Evolutionary conservation across 53 echinoderm and acorn worm species (phyloP).

Genomic region (Crossaster papposus): DNA sequence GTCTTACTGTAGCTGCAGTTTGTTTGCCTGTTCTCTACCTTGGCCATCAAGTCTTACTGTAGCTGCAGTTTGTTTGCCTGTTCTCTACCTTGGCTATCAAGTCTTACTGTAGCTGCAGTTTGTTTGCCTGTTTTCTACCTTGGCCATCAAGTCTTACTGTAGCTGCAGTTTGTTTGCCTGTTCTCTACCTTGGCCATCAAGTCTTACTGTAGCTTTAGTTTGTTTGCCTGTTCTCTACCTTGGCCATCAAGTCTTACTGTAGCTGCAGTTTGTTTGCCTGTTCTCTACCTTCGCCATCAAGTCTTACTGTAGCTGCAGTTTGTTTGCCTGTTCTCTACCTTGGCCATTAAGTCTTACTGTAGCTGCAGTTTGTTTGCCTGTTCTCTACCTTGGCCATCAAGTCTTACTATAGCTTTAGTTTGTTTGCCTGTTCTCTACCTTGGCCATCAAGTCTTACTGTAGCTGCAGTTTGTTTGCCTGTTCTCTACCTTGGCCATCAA

Average conservation of each 20-base stretch:
- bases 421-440: constrained; percentile 78
- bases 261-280: too few species aligned
- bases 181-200: constrained; percentile 78
- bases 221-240: constrained; percentile 78
- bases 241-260: constrained; percentile 80
- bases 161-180: too few species aligned
- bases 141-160: constrained; percentile 80
- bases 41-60: constrained; percentile 80
- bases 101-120: too few species aligned
- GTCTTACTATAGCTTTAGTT: too few species aligned
- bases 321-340: constrained; percentile 78
- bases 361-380: too few species aligned
- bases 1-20: too few species aligned
- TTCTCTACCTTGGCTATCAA: constrained; percentile 78
- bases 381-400: constrained; percentile 78
- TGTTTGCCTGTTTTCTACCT: constrained; percentile 78
- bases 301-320: too few species aligned
- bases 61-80: too few species aligned
- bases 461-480: too few species aligned
- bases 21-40: constrained; percentile 78
- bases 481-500: constrained; percentile 78
- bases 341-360: constrained; percentile 80
- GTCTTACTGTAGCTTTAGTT: too few species aligned
- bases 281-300: constrained; percentile 78
- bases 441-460: constrained; percentile 80